Base-by-base conservation (phyloP, 2,888 invertebrate species). In the Cerastis rubricosa region DNA sequence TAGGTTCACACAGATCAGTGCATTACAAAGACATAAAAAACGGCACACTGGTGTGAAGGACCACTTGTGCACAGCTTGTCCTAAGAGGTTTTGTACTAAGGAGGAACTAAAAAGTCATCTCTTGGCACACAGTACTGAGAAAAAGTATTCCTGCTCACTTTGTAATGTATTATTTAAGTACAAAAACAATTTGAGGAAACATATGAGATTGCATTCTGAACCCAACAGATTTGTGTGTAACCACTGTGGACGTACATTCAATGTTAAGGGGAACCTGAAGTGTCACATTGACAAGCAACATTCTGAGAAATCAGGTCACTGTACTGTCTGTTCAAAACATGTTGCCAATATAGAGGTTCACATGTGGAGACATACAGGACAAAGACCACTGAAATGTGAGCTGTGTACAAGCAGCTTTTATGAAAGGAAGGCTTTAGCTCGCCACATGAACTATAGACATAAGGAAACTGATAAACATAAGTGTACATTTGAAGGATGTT, bases 311-410 rank as follows among this genome's bases (percentile, higher is more conserved):
- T 97, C 97, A 0, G 97, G 97, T 22, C 91, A 94, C 63, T 97
- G 97, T 86, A 92, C 89, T 5, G 85, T 95, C 47, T 97, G 97
- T 84, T 91, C 92, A 19, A 97, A 97, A 87, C 93, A 95, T 76
- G 96, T 97, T 25, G 94, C 97, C 0, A 96, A 97, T 85, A 91
- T 97, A 49, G 97, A 97, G 86, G 94, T 94, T 0, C 97, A 97
- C 83, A 97, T 95, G 95, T 95, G 96, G 90, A 95, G 94, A 66
- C 97, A 97, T 80, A 97, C 97, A 0, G 97, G 97, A 0, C 95
- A 97, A 69, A 93, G 94, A 11, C 95, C 95, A 0, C 84, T 95
- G 19, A 94, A 95, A 80, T 96, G 96, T 89, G 92, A 95, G 40
- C 88, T 93, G 12, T 96, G 96, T 80, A 86, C 93, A 0, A 94